These are phyloP conservation scores for Sebastes trivittatus DNA, from an alignment of 2,797 vertebrate species.

Conservation along the genomic window DNA sequence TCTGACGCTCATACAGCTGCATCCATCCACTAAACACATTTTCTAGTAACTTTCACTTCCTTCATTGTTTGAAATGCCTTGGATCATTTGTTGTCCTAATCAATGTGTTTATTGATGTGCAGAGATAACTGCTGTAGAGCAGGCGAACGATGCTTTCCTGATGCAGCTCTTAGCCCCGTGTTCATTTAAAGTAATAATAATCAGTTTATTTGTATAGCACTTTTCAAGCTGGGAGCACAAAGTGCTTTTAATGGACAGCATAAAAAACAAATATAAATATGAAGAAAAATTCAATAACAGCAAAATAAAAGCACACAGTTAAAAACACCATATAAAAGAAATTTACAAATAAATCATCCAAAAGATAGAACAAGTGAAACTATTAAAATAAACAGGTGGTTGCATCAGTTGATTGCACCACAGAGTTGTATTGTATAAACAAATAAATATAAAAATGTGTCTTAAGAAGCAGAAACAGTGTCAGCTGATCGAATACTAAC, in stretches of 20 bases:
- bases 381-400: background rate
- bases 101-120: constrained; percentile 5
- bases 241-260: background rate
- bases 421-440: too few relatives aligned
- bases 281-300: background rate
- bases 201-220: background rate
- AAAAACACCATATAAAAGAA: background rate
- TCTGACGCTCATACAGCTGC: constrained; percentile 16
- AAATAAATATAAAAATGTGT: background rate
- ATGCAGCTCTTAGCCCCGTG: background rate
- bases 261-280: background rate
- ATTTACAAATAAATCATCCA: background rate
- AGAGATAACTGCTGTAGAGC: background rate
- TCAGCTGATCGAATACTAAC: background rate
- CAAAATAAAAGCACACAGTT: background rate
- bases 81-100: constrained; percentile 14
- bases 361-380: background rate
- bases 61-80: constrained; percentile 4
- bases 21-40: constrained; percentile 31
- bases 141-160: background rate
- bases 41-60: constrained; percentile 14
- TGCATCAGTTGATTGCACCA: too few relatives aligned
- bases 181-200: background rate
- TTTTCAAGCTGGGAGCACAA: background rate
- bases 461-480: too few relatives aligned